Percentiles rank a stretch among this genome's conserved stretches.
Evolutionary conservation across 2,113 vertebrate genomes (phyloP).

Genomic region (Monarcha castaneiventris): DNA sequence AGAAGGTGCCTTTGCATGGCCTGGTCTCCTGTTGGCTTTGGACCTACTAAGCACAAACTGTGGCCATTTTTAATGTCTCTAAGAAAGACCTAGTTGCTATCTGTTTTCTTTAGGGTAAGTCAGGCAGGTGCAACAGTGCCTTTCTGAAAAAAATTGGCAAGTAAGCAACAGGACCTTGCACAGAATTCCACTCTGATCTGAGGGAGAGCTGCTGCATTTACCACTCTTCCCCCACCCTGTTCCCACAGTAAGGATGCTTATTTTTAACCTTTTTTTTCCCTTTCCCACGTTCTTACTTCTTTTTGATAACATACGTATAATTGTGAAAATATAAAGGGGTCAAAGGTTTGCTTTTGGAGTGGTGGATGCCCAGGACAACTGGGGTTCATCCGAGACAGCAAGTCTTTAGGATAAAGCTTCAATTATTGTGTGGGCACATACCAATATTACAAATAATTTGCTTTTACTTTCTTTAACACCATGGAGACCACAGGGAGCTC

Average conservation of each 20-base stretch:
- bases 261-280: conserved; percentile 8
- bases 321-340: conserved; percentile 62
- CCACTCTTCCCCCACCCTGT: background rate
- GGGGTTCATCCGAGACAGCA: background rate
- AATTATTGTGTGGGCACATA: background rate
- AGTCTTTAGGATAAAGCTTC: background rate
- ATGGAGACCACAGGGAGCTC: background rate
- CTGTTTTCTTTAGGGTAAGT: background rate
- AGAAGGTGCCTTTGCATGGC: background rate
- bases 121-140: background rate
- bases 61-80: background rate
- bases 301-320: conserved; percentile 47
- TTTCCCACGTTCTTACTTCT: conserved; percentile 59
- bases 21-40: background rate
- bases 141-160: background rate
- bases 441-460: background rate
- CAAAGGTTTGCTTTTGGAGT: conserved; percentile 17
- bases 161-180: background rate
- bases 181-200: background rate
- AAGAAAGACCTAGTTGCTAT: background rate
- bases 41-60: background rate
- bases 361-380: background rate
- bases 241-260: conserved; percentile 54
- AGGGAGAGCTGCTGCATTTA: background rate
- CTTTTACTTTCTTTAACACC: background rate